A percentile compares a stretch with the other conserved stretches of the same genome.
Conservation (phyloP, 2,113 vertebrate genomes). For the Pyxicephalus adspersus region DNA sequence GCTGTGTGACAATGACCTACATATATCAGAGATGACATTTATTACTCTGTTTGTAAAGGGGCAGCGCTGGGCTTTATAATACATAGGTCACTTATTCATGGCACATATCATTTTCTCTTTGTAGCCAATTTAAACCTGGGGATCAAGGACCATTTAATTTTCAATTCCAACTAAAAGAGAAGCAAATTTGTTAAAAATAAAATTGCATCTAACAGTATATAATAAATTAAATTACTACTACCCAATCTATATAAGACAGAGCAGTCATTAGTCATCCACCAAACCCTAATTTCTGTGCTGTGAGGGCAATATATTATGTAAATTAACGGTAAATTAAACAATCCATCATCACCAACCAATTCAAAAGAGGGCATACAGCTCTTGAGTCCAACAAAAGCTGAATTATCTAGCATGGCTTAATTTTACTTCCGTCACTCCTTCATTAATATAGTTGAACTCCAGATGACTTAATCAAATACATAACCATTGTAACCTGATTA, state of each 20-base stretch:
- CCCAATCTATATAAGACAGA: conserved; percentile 7
- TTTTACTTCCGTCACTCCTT: background rate
- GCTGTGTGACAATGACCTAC: conserved; percentile 40
- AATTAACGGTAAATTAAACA: conserved; percentile 48
- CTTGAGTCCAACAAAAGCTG: conserved; percentile 31
- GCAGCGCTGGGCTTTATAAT: conserved; percentile 9
- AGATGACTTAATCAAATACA: conserved; percentile 19
- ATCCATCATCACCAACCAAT: conserved; percentile 39
- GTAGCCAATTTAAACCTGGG: background rate
- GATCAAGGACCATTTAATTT: conserved; percentile 4
- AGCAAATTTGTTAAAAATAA: background rate
- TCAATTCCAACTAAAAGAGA: background rate
- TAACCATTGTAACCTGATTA: background rate
- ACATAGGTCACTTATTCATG: conserved; percentile 12
- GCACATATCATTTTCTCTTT: conserved; percentile 1
- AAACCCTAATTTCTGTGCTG: background rate
- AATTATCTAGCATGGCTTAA: conserved; percentile 30
- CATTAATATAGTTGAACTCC: conserved; percentile 37
- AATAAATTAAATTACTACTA: conserved; percentile 20
- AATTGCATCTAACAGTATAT: background rate
- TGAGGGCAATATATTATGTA: conserved; percentile 37
- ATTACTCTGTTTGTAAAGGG: conserved; percentile 39
- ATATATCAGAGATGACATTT: conserved; percentile 54
- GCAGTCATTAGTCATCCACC: conserved; percentile 9
- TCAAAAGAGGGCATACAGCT: conserved; percentile 9